A percentile compares a stretch with the other conserved stretches of the same genome.
phyloP scores from a whole-genome alignment of 2,113 vertebrate species.

The Triplophysa siluroides region DNA sequence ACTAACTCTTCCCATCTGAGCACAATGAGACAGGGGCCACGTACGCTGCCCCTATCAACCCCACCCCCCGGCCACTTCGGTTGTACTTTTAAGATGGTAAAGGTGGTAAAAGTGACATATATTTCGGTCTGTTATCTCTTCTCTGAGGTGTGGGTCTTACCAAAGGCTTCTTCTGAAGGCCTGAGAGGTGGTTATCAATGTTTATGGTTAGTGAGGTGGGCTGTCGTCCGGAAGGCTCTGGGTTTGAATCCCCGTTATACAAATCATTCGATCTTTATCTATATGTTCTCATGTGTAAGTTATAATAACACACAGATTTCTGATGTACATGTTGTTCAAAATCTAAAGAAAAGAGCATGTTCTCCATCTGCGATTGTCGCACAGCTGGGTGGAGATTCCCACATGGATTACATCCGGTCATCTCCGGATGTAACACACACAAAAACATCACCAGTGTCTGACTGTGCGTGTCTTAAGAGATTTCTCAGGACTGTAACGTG shows the following conservation, averaged over 20 bases:
- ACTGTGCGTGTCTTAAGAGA: conserved; percentile 19
- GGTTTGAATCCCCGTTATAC: background rate
- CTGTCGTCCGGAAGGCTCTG: conserved; percentile 3
- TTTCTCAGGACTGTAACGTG: conserved; percentile 38
- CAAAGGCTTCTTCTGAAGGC: background rate
- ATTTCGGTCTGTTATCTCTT: background rate
- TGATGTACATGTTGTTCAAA: too few relatives aligned
- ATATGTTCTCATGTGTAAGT: too few relatives aligned
- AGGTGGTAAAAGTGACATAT: background rate
- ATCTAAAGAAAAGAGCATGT: background rate
- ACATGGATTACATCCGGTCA: too few relatives aligned
- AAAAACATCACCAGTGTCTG: background rate
- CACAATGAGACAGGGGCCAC: background rate
- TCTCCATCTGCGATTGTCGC: too few relatives aligned
- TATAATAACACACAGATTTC: too few relatives aligned
- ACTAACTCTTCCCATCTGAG: conserved; percentile 39
- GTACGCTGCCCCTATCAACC: too few relatives aligned
- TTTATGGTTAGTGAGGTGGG: conserved; percentile 7
- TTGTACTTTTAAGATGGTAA: background rate
- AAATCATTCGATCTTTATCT: background rate
- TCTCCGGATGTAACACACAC: background rate
- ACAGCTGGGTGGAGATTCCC: too few relatives aligned
- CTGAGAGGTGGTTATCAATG: background rate
- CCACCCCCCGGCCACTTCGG: background rate
- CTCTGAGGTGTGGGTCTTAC: conserved; percentile 1